phyloP scores from a whole-genome alignment of 2,113 vertebrate genomes.

The Damaliscus lunatus region DNA sequence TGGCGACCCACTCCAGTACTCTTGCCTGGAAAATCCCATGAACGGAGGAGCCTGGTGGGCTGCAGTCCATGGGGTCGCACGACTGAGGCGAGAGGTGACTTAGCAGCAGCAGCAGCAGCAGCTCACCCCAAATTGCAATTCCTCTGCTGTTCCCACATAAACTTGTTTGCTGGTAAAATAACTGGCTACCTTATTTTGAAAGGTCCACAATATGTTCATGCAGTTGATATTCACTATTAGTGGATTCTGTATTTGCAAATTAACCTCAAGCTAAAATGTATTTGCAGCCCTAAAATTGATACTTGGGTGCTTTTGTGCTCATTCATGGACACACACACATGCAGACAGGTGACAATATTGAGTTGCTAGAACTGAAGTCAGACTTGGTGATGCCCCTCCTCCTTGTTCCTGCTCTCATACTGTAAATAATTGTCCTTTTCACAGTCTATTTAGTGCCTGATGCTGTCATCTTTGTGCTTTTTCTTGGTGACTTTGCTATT shows the following conservation, averaged over 20 bases:
- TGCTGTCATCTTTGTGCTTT: neutral
- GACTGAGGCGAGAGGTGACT: fast-evolving
- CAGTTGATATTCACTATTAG: neutral
- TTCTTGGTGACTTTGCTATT: neutral
- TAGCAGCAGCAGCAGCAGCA: no score
- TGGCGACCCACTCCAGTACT: neutral
- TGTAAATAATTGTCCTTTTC: neutral
- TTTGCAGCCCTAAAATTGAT: neutral
- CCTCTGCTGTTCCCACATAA: neutral
- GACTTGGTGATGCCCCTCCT: neutral
- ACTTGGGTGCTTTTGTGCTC: no score
- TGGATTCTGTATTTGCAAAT: neutral
- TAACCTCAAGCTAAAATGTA: neutral
- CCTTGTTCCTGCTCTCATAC: neutral
- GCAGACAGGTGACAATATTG: neutral
- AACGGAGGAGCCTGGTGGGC: neutral
- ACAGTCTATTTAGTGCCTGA: neutral
- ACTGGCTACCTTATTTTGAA: neutral
- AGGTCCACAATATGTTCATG: neutral
- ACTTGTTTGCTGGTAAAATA: neutral
- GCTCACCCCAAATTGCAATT: neutral
- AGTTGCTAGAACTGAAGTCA: neutral
- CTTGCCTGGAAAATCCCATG: neutral
- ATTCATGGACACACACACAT: neutral
- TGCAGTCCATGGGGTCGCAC: neutral